Evolutionary conservation across 2,113 vertebrate genomes (phyloP), one percentile per base, ranked within the genome.

Genomic region (Macrotus californicus): DNA sequence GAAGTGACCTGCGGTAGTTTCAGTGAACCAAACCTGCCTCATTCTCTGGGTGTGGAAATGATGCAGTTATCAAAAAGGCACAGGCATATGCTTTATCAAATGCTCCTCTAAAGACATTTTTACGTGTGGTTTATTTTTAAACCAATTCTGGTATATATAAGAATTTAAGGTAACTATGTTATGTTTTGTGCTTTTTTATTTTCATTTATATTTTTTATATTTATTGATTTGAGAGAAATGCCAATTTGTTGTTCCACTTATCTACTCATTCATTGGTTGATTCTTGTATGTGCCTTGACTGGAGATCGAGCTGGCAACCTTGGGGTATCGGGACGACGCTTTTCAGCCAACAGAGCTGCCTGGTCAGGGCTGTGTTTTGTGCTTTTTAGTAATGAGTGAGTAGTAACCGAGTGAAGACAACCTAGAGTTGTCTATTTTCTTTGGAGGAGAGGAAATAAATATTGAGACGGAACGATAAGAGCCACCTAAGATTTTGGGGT

Each of bases 381-480:
- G 10, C 13, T 80, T 94, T 93, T 73, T 86, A 66, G n/a, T 91
- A 76, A 76, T 83, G 31, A 72, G 39, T 61, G 79, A 87, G 56
- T 61, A 85, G 16, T 56, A 88, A 95, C 77, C 43, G 69, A 69
- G 24, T 41, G 8, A 26, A 95, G 59, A 79, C 81, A 56, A 39
- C 86, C 14, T 50, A 95, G 80, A 88, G 36, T 0, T 93, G 34
- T 93, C 82, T 94, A 8, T 50, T 91, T 97, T 97, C 70, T 93
- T 92, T 61, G 31, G 83, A 76, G 94, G 70, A 39, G 1, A 72
- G 54, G 22, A 92, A 77, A 73, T 76, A 56, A 94, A 87, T 64
- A 89, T 67, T 54, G 34, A 36, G 22, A 18, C 70, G 10, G 88
- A 95, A 46, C 36, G 64, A 4, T 70, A 81, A 54, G 24, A 87